Base-by-base conservation (phyloP, 2,797 vertebrate genomes). In the Sebastiscus albofasciatus region DNA sequence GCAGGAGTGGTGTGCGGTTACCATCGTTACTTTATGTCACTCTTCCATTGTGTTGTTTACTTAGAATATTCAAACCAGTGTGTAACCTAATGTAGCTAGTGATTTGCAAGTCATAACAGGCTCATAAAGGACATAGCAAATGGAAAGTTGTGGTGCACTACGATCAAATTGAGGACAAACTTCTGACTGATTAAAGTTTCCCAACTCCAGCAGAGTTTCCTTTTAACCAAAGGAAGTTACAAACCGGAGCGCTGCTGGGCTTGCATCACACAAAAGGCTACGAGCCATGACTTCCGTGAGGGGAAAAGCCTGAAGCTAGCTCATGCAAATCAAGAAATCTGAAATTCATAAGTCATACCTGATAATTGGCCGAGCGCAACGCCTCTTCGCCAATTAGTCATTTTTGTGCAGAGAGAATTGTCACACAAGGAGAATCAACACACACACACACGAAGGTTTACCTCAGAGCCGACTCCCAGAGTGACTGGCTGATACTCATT, bases 291-390 rank as follows among this genome's bases (percentile, higher is more conserved):
- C 49, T 54, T 54, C 33, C 3, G 16, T 4, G n/a, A 22, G 62
- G 49, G 26, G 31, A 77, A 77, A 67, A 58, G 24, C 46, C 66
- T 58, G 67, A 8, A 83, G 84, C 56, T 79, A 71, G 84, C 55
- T 84, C 27, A 71, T 68, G 69, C 72, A 77, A 84, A 54, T 77
- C 7, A 13, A 60, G 12, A 55, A 79, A 77, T 67, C 64, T 80
- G 9, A 80, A 88, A 80, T 80, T 79, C 73, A 77, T 34, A 61
- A 77, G 56, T 79, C 61, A 74, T 55, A 73, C 61, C 39, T 67
- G 59, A 67, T 80, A 66, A 76, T 71, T 72, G 79, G 14, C 33
- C 1, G 26, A 54, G 33, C 10, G 2, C 36, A 13, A 12, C 33
- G 22, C 20, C n/a, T 60, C 34, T 52, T 22, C 59, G 54, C 46